Evolutionary conservation across 2,113 vertebrate species (phyloP).

Genomic region (Hiodon tergisus): DNA sequence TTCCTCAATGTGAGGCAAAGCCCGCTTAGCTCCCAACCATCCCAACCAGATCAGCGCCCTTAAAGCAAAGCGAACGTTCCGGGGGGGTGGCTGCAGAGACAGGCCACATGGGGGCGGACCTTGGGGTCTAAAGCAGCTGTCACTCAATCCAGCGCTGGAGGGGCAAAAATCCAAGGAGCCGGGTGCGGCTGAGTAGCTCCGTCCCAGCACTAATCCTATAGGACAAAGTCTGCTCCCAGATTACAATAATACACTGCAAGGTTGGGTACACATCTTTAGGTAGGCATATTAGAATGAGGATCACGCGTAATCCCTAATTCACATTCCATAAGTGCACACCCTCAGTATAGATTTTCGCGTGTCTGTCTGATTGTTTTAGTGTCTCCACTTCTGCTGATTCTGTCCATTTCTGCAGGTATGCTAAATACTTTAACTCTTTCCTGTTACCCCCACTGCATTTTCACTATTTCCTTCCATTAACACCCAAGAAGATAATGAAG

Average conservation of each 20-base stretch:
- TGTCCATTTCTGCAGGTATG: background rate
- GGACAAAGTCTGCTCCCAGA: constrained; percentile 43
- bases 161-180: constrained; percentile 29
- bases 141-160: constrained; percentile 24
- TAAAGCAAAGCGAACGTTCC: no score
- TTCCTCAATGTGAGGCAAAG: no score
- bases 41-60: no score
- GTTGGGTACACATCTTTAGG: constrained; percentile 46
- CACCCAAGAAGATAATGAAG: no score
- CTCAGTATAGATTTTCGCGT: background rate
- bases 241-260: constrained; percentile 43
- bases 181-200: constrained; percentile 37
- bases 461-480: no score
- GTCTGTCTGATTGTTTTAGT: background rate
- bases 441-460: no score
- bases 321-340: constrained; percentile 67
- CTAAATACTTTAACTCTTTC: background rate
- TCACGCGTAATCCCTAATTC: constrained; percentile 56
- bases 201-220: constrained; percentile 50
- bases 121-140: constrained; percentile 1
- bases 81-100: background rate
- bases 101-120: no score
- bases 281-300: constrained; percentile 44
- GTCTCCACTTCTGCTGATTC: background rate
- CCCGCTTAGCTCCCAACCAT: no score